A percentile compares a stretch with the other conserved stretches of the same genome.
Conservation (phyloP, 2,797 vertebrate genomes). For the Clamator glandarius region DNA sequence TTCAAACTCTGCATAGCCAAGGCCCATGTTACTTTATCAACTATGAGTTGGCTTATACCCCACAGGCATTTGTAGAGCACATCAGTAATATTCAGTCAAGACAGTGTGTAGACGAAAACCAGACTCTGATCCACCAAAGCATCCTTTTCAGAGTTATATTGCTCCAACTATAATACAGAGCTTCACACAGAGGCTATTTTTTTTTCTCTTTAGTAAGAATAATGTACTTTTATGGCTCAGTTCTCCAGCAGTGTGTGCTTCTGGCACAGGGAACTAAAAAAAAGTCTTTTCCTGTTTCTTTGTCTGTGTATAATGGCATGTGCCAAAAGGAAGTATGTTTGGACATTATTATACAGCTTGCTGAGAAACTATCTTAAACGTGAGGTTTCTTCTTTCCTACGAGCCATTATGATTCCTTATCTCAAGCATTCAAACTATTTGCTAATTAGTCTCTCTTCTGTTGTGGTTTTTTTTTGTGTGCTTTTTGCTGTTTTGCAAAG, state of each 20-base stretch:
- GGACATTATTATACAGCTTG: conserved; percentile 40
- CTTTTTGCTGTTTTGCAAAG: conserved; percentile 17
- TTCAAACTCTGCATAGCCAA: background rate
- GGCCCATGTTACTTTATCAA: conserved; percentile 14
- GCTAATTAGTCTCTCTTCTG: conserved; percentile 57
- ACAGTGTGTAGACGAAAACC: background rate
- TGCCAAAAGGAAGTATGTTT: conserved; percentile 63
- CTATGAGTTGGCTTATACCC: background rate
- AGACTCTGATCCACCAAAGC: conserved; percentile 9
- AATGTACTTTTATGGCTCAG: background rate
- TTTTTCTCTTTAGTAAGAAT: background rate
- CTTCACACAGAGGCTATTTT: background rate
- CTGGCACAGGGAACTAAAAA: conserved; percentile 17
- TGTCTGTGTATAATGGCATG: conserved; percentile 15
- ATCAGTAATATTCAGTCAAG: background rate
- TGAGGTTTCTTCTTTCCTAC: conserved; percentile 63
- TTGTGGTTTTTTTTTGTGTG: background rate
- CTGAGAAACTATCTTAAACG: conserved; percentile 34
- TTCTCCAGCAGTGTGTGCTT: conserved; percentile 6
- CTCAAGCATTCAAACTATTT: conserved; percentile 67
- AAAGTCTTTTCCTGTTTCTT: conserved; percentile 55
- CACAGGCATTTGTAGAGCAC: background rate
- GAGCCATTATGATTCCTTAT: conserved; percentile 58
- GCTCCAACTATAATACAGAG: background rate
- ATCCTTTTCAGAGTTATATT: background rate